A percentile compares a stretch with the other conserved stretches of the same genome.
Evolutionary conservation across 2,113 vertebrate genomes (phyloP).

Genomic region (Bettongia penicillata): DNA sequence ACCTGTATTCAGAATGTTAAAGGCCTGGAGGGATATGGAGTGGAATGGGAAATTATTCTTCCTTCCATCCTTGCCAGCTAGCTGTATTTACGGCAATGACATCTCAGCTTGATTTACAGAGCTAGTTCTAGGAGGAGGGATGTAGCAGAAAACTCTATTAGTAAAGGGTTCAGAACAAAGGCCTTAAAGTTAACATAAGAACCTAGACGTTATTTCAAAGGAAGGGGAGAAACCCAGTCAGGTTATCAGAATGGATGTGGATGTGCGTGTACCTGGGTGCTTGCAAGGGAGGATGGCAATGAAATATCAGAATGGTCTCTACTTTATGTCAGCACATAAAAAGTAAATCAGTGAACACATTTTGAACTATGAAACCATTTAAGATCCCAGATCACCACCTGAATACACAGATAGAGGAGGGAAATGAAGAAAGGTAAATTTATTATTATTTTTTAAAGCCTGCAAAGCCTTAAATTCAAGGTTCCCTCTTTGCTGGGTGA

Average conservation of each 20-base stretch:
- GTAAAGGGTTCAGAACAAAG: neutral
- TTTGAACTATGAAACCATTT: neutral
- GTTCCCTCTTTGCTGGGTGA: neutral
- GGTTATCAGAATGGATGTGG: neutral
- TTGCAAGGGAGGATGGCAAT: fast-evolving
- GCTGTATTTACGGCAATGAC: neutral
- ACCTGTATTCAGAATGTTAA: neutral
- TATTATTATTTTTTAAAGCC: neutral
- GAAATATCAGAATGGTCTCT: fast-evolving
- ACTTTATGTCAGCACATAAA: fast-evolving
- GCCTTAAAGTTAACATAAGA: neutral
- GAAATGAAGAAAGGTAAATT: neutral
- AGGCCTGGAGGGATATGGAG: neutral
- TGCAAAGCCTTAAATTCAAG: neutral
- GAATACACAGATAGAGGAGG: neutral
- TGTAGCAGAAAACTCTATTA: neutral
- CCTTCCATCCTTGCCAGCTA: neutral
- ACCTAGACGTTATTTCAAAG: neutral
- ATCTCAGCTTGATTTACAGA: neutral
- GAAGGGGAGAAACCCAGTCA: neutral
- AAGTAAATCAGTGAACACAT: neutral
- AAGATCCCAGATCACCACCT: neutral
- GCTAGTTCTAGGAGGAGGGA: neutral
- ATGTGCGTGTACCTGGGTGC: neutral
- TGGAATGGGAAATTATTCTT: neutral